Evolutionary conservation across 2,888 invertebrate species (phyloP).

Genomic region (Entomobrya proxima): DNA sequence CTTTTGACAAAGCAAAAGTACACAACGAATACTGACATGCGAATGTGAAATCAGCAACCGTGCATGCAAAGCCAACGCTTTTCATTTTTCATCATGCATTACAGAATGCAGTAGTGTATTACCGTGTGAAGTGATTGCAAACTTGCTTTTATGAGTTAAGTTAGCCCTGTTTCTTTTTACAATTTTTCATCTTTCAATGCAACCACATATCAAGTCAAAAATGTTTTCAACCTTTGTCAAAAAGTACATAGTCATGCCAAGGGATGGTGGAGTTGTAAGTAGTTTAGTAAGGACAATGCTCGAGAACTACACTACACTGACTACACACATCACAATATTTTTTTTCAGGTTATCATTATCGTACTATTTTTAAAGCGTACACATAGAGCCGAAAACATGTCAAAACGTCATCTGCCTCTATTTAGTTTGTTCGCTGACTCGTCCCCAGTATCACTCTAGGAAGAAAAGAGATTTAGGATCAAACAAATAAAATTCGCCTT

Average conservation of each 20-base stretch:
- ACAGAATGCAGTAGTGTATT: neutral
- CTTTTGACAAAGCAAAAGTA: slow-evolving; percentile 40
- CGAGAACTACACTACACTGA: no score
- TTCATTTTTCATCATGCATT: neutral
- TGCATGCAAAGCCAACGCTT: slow-evolving; percentile 1
- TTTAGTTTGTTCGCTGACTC: neutral
- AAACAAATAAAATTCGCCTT: slow-evolving; percentile 42
- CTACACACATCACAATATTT: slow-evolving; percentile 16
- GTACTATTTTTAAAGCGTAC: neutral
- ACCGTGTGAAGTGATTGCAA: no score
- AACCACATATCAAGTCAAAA: neutral
- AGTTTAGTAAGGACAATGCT: slow-evolving; percentile 9
- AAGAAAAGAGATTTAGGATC: slow-evolving; percentile 18
- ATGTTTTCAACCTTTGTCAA: slow-evolving; percentile 9
- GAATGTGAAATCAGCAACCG: neutral
- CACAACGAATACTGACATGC: neutral
- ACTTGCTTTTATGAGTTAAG: neutral
- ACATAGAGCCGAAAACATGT: neutral
- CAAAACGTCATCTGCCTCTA: slow-evolving; percentile 13
- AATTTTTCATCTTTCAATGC: neutral
- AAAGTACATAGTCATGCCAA: neutral
- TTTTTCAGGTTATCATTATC: slow-evolving; percentile 21
- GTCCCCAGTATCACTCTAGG: neutral
- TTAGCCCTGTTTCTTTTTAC: neutral
- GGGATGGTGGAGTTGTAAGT: neutral